These are phyloP conservation scores for Athalia circularis DNA, from an alignment of 2,888 invertebrate species.

Conservation along the genomic window DNA sequence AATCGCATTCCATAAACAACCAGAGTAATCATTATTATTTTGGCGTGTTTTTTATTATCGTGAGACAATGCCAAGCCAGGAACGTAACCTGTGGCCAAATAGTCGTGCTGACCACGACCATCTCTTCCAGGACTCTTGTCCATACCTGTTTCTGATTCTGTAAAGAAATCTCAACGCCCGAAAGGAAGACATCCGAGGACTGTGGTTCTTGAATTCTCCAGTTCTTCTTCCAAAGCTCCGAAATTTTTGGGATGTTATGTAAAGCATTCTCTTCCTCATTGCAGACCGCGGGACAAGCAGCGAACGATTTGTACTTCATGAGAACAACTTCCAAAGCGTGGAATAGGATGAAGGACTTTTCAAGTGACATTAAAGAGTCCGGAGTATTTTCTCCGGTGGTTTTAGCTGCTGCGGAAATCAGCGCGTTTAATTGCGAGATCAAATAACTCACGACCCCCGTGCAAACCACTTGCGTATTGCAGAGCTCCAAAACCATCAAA, in stretches of 20 bases:
- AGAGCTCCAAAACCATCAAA: conserved; percentile 53
- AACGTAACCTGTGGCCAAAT: conserved; percentile 34
- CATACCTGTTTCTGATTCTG: conserved; percentile 25
- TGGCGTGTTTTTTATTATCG: conserved; percentile 1
- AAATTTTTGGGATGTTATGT: conserved; percentile 5
- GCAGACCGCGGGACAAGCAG: background rate
- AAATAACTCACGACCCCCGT: conserved; percentile 33
- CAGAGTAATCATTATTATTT: no score
- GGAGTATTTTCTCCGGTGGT: background rate
- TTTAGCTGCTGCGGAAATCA: conserved; percentile 8
- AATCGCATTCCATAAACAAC: no score
- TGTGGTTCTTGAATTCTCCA: conserved; percentile 9
- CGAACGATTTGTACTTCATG: conserved; percentile 31
- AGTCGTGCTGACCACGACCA: conserved; percentile 21
- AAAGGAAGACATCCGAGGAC: conserved; percentile 22
- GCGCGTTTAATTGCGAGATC: conserved; percentile 11
- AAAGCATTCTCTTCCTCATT: background rate
- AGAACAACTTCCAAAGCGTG: conserved; percentile 34
- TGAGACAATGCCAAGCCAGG: conserved; percentile 43
- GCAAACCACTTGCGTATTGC: conserved; percentile 51
- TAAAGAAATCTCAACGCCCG: background rate
- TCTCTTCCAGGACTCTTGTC: conserved; percentile 30
- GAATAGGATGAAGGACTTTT: conserved; percentile 38
- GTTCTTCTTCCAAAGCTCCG: conserved; percentile 37
- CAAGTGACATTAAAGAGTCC: background rate